phyloP scores from a whole-genome alignment of 1,140 invertebrate genomes.

The Adoxophyes honmai region DNA sequence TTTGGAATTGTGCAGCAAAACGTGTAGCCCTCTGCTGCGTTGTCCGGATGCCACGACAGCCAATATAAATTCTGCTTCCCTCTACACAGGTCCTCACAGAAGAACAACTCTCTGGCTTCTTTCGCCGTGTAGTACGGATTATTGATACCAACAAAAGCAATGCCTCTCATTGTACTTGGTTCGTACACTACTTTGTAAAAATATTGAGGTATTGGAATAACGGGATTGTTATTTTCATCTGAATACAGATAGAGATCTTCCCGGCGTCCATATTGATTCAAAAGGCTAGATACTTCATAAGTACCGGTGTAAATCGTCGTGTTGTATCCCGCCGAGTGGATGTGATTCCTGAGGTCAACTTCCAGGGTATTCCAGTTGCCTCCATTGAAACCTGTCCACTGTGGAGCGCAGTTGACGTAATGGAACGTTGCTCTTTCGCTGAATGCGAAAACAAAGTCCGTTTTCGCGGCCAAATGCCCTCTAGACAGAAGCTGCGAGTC shows the following conservation, averaged over 20 bases:
- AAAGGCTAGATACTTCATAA: conserved; percentile 63
- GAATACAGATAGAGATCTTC: conserved; percentile 68
- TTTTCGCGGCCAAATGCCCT: conserved; percentile 83
- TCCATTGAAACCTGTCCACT: conserved; percentile 82
- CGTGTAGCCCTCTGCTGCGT: conserved; percentile 44
- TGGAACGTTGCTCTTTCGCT: conserved; percentile 82
- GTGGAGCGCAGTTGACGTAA: conserved; percentile 81
- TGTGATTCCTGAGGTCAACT: conserved; percentile 61
- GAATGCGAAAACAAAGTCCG: conserved; percentile 81
- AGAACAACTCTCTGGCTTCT: conserved; percentile 47
- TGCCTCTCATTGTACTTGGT: conserved; percentile 47
- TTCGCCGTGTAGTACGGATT: conserved; percentile 63
- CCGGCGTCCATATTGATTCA: conserved; percentile 52
- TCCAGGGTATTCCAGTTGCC: conserved; percentile 81
- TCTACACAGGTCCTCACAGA: conserved; percentile 57
- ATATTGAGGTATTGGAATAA: conserved; percentile 70
- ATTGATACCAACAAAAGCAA: conserved; percentile 75
- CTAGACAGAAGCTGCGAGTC: conserved; percentile 69
- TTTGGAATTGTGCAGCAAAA: conserved; percentile 57
- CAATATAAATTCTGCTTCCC: conserved; percentile 40
- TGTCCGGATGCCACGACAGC: conserved; percentile 57
- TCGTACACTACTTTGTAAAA: conserved; percentile 78
- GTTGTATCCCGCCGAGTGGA: conserved; percentile 47
- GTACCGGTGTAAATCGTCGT: conserved; percentile 77
- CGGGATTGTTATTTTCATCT: conserved; percentile 53